Conservation (phyloP, 2,797 vertebrate genomes). For the Thripadectes ignobilis region DNA sequence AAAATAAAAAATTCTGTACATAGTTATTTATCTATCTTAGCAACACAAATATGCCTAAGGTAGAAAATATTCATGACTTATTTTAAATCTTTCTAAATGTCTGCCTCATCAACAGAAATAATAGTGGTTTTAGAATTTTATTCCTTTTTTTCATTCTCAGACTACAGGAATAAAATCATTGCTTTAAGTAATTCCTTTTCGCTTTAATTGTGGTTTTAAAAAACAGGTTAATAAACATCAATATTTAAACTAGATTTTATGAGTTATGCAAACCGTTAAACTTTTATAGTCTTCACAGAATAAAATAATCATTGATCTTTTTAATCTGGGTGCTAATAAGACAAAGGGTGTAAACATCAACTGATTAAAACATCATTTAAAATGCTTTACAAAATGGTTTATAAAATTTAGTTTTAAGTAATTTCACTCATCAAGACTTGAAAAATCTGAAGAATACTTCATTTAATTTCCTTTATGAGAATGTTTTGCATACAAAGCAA, state of each 20-base stretch:
- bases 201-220: conserved; percentile 66
- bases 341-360: conserved; percentile 68
- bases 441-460: conserved; percentile 62
- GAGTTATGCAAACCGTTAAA: conserved; percentile 60
- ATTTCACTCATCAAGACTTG: conserved; percentile 66
- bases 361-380: conserved; percentile 73
- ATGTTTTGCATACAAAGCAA: conserved; percentile 40
- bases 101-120: conserved; percentile 46
- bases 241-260: conserved; percentile 70
- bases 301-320: conserved; percentile 73
- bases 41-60: background rate
- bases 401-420: conserved; percentile 64
- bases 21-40: background rate
- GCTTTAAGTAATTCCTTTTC: conserved; percentile 63
- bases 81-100: conserved; percentile 5
- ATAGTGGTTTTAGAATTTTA: conserved; percentile 3
- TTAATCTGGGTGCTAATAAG: conserved; percentile 64
- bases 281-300: conserved; percentile 63
- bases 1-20: background rate
- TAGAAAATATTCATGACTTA: background rate
- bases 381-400: conserved; percentile 50
- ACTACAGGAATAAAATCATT: conserved; percentile 44
- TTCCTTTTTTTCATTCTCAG: background rate
- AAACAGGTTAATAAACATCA: conserved; percentile 64
- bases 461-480: conserved; percentile 68